Percentiles rank a stretch among this genome's conserved stretches.
These are phyloP conservation scores for Acanthaster planci DNA, from an alignment of 35 echinoderm and acorn worm genomes.

Conservation along the genomic window DNA sequence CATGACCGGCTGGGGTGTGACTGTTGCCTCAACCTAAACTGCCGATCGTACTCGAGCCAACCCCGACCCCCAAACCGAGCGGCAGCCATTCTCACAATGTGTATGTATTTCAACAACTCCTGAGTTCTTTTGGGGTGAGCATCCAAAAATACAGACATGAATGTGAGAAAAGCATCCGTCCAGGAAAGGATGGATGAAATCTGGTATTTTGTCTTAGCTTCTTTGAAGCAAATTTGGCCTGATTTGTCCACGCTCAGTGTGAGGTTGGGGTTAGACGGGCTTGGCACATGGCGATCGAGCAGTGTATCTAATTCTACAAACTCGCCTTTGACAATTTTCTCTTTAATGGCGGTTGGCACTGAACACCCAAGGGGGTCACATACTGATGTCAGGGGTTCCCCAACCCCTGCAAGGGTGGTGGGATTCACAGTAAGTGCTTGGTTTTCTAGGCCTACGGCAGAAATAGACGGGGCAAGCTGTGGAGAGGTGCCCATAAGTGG, in stretches of 20 bases:
- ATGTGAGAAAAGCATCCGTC: conserved; percentile 24
- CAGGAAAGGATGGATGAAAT: conserved; percentile 1
- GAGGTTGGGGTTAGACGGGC: too few relatives aligned
- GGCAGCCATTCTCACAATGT: conserved; percentile 1
- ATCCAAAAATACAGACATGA: not conserved
- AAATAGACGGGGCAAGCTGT: too few relatives aligned
- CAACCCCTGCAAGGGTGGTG: too few relatives aligned
- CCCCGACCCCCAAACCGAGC: not conserved
- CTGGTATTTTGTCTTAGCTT: not conserved
- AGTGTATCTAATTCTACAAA: too few relatives aligned
- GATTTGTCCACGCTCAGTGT: not conserved
- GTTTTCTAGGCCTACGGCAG: too few relatives aligned
- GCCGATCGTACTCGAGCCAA: conserved; percentile 20
- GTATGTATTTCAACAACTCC: conserved; percentile 37
- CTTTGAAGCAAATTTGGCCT: not conserved
- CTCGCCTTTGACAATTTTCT: too few relatives aligned
- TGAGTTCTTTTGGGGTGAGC: not conserved
- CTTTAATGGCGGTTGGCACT: too few relatives aligned
- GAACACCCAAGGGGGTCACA: too few relatives aligned
- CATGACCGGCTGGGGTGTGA: not conserved
- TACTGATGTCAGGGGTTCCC: too few relatives aligned
- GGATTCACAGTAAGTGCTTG: too few relatives aligned
- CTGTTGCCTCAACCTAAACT: conserved; percentile 2
- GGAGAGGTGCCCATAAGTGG: too few relatives aligned
- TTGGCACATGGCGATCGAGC: too few relatives aligned